A percentile compares a stretch with the other conserved stretches of the same genome.
Conservation (phyloP, 35 echinoderm and acorn worm species). For the Heliocidaris tuberculata region DNA sequence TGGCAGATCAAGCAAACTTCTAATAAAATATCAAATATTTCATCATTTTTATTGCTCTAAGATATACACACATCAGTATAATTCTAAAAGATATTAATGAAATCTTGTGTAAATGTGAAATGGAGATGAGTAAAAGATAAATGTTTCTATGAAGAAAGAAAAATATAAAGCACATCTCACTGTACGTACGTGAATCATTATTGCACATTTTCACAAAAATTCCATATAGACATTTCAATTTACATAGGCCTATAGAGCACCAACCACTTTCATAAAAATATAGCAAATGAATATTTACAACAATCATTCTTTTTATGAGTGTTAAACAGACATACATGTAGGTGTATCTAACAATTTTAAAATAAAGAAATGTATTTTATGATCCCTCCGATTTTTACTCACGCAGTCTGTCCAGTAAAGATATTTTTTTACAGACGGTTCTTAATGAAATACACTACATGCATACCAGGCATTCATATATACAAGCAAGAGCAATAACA, state of each 20-base stretch:
- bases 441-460: not conserved
- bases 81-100: not conserved
- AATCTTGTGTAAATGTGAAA: not conserved
- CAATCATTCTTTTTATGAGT: not conserved
- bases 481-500: not conserved
- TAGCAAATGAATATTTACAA: not conserved
- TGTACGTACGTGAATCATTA: not conserved
- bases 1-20: not conserved
- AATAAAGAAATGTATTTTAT: too few relatives aligned
- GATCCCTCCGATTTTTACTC: too few relatives aligned
- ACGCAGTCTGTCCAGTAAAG: too few relatives aligned
- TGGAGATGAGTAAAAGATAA: not conserved
- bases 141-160: too few relatives aligned
- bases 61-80: conserved; percentile 6
- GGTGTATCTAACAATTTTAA: too few relatives aligned
- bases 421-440: not conserved
- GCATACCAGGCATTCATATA: not conserved
- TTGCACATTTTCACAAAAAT: not conserved
- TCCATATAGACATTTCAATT: not conserved
- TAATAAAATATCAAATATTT: not conserved
- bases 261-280: not conserved
- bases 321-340: not conserved
- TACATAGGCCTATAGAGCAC: too few relatives aligned
- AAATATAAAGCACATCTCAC: too few relatives aligned
- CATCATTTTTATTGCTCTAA: not conserved